A percentile compares a stretch with the other conserved stretches of the same genome.
phyloP scores from a whole-genome alignment of 2,113 vertebrate genomes.

The Hypocryptadius cinnamomeus region DNA sequence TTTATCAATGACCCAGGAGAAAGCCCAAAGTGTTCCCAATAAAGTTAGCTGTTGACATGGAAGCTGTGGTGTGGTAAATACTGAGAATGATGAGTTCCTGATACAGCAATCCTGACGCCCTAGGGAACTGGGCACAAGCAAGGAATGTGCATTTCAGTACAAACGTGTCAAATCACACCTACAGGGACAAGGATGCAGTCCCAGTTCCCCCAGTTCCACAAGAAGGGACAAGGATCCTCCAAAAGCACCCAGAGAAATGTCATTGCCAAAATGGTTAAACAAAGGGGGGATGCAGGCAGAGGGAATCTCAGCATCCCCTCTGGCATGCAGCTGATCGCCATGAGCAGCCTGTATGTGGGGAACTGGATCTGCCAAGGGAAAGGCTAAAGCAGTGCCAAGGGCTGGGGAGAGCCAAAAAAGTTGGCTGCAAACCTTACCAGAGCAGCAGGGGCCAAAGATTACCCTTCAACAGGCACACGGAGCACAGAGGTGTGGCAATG shows the following conservation, averaged over 20 bases:
- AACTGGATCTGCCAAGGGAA: background rate
- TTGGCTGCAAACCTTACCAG: background rate
- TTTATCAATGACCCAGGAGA: slow-evolving; percentile 29
- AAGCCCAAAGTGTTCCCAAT: background rate
- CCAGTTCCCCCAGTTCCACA: background rate
- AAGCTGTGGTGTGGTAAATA: background rate
- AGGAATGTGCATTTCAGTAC: background rate
- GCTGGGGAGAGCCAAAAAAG: background rate
- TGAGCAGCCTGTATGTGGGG: background rate
- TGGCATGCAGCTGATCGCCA: background rate
- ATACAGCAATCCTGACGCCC: background rate
- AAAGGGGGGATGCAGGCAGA: background rate
- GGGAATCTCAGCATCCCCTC: background rate
- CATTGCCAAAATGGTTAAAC: background rate
- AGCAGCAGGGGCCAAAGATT: background rate
- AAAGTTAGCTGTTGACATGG: slow-evolving; percentile 10
- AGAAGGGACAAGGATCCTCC: background rate
- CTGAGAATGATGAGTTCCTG: background rate
- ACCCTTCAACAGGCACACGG: background rate
- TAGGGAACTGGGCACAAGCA: background rate
- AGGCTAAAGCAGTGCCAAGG: background rate
- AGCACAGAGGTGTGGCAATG: background rate
- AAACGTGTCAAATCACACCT: background rate
- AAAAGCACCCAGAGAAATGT: background rate
- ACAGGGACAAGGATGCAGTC: background rate